A percentile compares a stretch with the other conserved stretches of the same genome.
Evolutionary conservation across 2,113 vertebrate genomes (phyloP).

Genomic region (Ailurus styani): DNA sequence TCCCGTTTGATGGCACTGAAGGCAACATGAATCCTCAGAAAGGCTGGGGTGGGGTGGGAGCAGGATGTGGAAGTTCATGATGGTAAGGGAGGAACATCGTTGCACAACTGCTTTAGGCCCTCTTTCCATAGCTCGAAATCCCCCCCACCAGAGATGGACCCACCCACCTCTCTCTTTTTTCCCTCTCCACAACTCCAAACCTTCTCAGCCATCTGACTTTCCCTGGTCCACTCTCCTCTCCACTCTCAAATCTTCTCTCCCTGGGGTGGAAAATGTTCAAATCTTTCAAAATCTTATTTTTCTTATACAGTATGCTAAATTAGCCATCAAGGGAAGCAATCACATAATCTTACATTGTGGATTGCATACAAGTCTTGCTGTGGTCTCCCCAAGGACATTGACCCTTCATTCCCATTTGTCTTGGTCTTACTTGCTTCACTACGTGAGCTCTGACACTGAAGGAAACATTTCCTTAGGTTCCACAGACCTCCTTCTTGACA

Average conservation of each 20-base stretch:
- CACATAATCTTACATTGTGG: neutral
- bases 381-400: neutral
- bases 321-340: neutral
- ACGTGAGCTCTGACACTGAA: neutral
- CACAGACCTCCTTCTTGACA: neutral
- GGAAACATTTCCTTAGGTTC: neutral
- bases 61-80: accelerated
- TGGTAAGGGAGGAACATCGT: accelerated
- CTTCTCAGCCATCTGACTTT: no score
- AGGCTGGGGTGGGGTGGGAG: accelerated
- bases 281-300: neutral
- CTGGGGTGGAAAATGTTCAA: neutral
- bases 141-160: neutral
- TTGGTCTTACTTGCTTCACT: neutral
- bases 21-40: neutral
- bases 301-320: neutral
- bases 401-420: no score
- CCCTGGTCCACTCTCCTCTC: neutral
- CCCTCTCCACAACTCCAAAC: accelerated
- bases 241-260: neutral
- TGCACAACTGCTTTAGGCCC: accelerated
- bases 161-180: neutral
- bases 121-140: accelerated
- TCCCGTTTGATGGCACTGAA: neutral
- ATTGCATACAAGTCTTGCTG: neutral